Conservation (phyloP, 2,888 invertebrate species). For the Polyploca ridens region DNA sequence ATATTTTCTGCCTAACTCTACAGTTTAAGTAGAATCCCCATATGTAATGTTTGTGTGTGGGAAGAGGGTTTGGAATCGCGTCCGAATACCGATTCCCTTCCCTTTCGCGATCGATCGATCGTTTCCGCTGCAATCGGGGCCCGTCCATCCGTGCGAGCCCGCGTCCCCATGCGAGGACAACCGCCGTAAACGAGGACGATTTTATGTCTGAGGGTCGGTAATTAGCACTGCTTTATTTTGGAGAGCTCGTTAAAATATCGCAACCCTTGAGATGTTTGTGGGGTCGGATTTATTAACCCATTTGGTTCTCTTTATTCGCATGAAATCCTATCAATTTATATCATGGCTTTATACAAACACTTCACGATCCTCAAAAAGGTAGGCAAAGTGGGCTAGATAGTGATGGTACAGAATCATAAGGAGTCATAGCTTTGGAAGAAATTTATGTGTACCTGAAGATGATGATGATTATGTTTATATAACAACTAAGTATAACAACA, state of each 20-base stretch:
- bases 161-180: background rate
- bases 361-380: background rate
- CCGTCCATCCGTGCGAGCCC: conserved; percentile 10
- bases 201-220: conserved; percentile 39
- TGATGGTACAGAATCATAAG: background rate
- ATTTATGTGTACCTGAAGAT: no score
- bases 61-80: conserved; percentile 15
- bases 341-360: background rate
- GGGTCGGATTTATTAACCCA: conserved; percentile 9
- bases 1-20: background rate
- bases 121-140: conserved; percentile 23
- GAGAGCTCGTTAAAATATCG: conserved; percentile 49
- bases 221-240: conserved; percentile 54
- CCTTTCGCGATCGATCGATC: conserved; percentile 31
- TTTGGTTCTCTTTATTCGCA: background rate
- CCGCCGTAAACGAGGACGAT: conserved; percentile 18
- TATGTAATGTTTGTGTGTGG: conserved; percentile 13
- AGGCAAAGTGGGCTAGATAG: background rate
- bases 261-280: conserved; percentile 41
- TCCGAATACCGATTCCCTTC: conserved; percentile 17
- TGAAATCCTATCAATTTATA: conserved; percentile 8
- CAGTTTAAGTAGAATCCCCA: background rate
- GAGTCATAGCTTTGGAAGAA: background rate
- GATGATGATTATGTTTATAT: no score
- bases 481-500: no score